Evolutionary conservation across 1,140 invertebrate genomes (phyloP), one percentile per base, ranked within the genome.

Genomic region (Chrysopa pallens): DNA sequence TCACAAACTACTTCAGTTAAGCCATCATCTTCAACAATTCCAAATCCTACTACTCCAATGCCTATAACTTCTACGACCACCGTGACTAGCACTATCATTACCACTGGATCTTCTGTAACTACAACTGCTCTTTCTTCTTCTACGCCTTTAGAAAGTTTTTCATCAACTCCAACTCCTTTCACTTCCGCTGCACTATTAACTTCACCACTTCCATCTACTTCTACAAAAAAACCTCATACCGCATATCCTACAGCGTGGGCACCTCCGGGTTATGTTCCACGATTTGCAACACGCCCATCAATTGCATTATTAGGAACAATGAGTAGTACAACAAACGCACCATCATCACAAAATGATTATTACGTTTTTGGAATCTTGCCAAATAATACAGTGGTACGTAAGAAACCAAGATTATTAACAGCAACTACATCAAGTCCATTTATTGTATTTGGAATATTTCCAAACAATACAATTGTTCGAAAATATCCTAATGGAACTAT

Each of bases 401-500:
- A 80, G 63, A 67, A 72, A 45, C 75, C 76, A 45, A 73, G 73
- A 53, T 33, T 33, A 2, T 33, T 33, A 9, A 72, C 72, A 53
- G 62, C 70, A 52, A 70, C 75, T 55, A 76, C 72, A 57, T 66
- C 74, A 49, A 76, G 73, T 51, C 75, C 76, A 43, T 78, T 72
- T 57, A 70, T 79, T 48, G 70, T 80, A 58, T 76, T 78, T 53
- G 76, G 76, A 56, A 69, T 80, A 50, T 72, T 72, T 57, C 75
- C 78, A 49, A 77, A 80, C 64, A 78, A 78, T 55, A 78, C 71
- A 55, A 61, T 80, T 58, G 72, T 80, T 51, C 70, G 74, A 55
- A 79, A 76, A 58, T 80, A 74, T 53, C 76, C 76, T 36, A 80
- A 80, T 52, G 78, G 78, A 60, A 78, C 76, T 53, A 58, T 74